Base-by-base conservation (phyloP, 2,113 vertebrate species). In the Toxostoma redivivum region DNA sequence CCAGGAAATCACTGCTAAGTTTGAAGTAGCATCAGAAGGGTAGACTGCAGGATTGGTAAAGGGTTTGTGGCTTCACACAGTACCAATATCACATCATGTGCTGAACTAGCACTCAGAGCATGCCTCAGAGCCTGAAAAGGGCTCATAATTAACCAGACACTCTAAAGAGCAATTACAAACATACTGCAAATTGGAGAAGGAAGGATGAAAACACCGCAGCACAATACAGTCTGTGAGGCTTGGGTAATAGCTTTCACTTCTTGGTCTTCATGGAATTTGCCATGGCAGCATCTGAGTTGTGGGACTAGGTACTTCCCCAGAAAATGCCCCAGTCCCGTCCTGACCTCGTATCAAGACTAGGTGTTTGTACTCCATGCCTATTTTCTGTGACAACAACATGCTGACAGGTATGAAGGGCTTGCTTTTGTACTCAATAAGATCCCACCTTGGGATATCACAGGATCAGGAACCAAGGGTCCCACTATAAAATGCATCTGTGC, bases 341-440 rank as follows among this genome's bases (percentile, higher is more conserved):
- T n/a, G 79, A 79, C 35, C 27, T 77, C 2, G 0, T 61, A 77
- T 9, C 69, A 71, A 53, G 35, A 57, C 23, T 7, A 64, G 35
- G 60, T 1, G 0, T 57, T 40, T 60, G 38, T 11, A 35, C 5
- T 51, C 60, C 12, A 45, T 10, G 12, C 6, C 38, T 60, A 0
- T 47, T 91, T 86, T 88, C 71, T 14, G 2, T 24, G 11, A 35
- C 27, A 40, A 58, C 9, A 77, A 84, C 4, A 28, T 2, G 3
- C 19, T 66, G 67, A n/a, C 27, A 81, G 27, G 13, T 37, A 50
- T 42, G 11, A 66, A 51, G 9, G 28, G 12, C 15, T 81, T 42
- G n/a, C 35, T 70, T 8, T 54, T 58, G 23, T 86, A 69, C 16
- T 58, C 22, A 25, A 0, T 56, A 35, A 33, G 18, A 78, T 40